Conservation (phyloP, 2,113 vertebrate genomes). For the Protobothrops mucrosquamatus region DNA sequence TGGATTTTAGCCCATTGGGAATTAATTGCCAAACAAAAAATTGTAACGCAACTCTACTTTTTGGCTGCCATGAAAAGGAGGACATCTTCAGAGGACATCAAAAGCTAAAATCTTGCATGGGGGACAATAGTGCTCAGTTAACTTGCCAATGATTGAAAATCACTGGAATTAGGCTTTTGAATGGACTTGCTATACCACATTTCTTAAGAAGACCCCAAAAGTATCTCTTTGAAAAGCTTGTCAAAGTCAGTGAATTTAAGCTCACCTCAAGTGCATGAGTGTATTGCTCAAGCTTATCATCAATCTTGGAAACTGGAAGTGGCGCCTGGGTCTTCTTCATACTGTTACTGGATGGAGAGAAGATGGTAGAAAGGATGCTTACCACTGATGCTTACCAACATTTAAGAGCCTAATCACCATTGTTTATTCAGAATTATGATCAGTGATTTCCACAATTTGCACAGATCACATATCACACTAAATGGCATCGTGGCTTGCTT, state of each 20-base stretch:
- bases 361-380: neutral
- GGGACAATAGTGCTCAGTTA: neutral
- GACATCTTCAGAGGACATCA: neutral
- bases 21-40: neutral
- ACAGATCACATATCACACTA: neutral
- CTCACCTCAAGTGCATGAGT: conserved; percentile 87
- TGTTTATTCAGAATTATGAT: neutral
- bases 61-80: neutral
- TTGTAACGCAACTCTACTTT: neutral
- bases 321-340: conserved; percentile 78
- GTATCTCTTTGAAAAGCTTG: neutral
- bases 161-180: neutral
- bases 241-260: neutral
- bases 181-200: neutral
- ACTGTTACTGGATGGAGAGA: conserved; percentile 65
- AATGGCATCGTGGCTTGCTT: neutral
- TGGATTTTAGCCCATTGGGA: neutral
- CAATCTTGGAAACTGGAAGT: conserved; percentile 79
- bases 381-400: neutral
- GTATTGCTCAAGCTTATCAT: conserved; percentile 87
- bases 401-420: neutral
- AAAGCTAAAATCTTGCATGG: neutral
- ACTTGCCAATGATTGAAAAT: neutral
- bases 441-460: neutral
- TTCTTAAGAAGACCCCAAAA: neutral